phyloP scores from a whole-genome alignment of 2,888 invertebrate genomes.

The Drosophila ustulata region DNA sequence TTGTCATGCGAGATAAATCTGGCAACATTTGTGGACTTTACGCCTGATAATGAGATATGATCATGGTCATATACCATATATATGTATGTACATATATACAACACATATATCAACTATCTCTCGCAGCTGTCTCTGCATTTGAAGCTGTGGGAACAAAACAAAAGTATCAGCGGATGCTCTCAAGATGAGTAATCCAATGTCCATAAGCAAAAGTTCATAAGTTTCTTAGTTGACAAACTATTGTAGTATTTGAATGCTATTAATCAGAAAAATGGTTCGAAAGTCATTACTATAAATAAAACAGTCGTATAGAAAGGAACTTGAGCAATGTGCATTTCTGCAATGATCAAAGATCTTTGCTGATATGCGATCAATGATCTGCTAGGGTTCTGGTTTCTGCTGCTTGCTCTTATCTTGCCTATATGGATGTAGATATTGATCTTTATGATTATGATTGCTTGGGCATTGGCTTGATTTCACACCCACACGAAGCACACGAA shows the following conservation, averaged over 20 bases:
- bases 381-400: conserved; percentile 1
- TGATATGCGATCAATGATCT: conserved; percentile 25
- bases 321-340: not conserved
- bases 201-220: no score
- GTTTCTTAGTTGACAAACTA: no score
- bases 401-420: conserved; percentile 9
- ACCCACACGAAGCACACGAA: conserved; percentile 3
- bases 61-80: conserved; percentile 3
- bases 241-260: no score
- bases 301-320: no score
- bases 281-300: no score
- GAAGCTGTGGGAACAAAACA: conserved; percentile 56
- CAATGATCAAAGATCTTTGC: conserved; percentile 17
- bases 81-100: no score
- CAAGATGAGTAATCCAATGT: not conserved
- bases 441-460: conserved; percentile 23
- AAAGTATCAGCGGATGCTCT: conserved; percentile 8
- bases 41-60: conserved; percentile 59
- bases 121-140: conserved; percentile 31
- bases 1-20: conserved; percentile 64
- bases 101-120: not conserved
- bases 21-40: conserved; percentile 44
- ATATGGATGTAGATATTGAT: conserved; percentile 28
- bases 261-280: no score
- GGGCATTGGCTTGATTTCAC: conserved; percentile 22